Evolutionary conservation across 2,888 invertebrate genomes (phyloP).

Genomic region (Ecliptopera silaceata): DNA sequence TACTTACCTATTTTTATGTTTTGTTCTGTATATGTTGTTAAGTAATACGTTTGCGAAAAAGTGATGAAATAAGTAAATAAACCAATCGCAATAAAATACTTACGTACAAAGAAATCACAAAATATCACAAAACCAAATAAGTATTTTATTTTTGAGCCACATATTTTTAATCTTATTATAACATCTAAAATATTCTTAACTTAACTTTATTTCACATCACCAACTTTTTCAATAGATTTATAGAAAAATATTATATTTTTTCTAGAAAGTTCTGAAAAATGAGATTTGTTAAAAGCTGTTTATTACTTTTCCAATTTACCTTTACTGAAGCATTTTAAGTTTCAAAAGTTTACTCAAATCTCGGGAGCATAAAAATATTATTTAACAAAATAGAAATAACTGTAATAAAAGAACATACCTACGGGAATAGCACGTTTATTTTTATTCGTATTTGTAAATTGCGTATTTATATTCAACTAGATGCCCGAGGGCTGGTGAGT

Average conservation of each 20-base stretch:
- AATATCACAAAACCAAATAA: no score
- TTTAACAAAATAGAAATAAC: not conserved
- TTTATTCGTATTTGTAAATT: not conserved
- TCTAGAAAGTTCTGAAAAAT: constrained; percentile 17
- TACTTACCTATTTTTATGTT: no score
- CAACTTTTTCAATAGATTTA: not conserved
- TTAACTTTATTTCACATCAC: not conserved
- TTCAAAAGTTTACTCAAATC: not conserved
- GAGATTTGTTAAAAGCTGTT: constrained; percentile 18
- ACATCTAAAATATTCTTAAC: not conserved
- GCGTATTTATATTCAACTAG: no score
- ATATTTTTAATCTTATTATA: no score
- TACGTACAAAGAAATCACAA: no score
- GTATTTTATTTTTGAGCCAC: no score
- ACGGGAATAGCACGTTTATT: not conserved
- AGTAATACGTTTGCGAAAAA: no score
- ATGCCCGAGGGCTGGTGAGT: no score
- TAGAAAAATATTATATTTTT: not conserved
- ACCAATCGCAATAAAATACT: no score
- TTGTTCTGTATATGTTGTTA: no score
- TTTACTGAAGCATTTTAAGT: not conserved
- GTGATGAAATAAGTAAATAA: no score
- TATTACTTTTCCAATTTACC: constrained; percentile 31
- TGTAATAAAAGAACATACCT: not conserved
- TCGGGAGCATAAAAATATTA: not conserved